These are phyloP conservation scores for Drosophila albomicans DNA, from an alignment of 1,140 invertebrate genomes.

Conservation along the genomic window DNA sequence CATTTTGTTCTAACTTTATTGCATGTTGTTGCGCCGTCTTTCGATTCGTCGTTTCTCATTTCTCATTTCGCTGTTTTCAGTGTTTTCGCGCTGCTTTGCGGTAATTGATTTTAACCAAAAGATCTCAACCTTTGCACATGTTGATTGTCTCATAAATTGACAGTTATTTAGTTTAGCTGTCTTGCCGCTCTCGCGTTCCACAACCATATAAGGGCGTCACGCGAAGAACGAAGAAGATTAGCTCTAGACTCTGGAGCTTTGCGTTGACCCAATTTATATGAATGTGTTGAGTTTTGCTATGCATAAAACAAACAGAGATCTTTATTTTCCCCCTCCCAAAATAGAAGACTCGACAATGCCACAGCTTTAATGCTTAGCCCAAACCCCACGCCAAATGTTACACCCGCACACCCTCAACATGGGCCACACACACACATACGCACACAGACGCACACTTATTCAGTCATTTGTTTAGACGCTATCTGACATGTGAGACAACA, in stretches of 20 bases:
- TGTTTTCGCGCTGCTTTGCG: conserved; percentile 36
- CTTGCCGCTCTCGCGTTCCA: background rate
- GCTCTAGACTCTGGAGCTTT: conserved; percentile 50
- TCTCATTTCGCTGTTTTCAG: no score
- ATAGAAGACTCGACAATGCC: conserved; percentile 57
- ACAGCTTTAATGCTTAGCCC: background rate
- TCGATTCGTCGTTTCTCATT: conserved; percentile 22
- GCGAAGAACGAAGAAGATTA: conserved; percentile 45
- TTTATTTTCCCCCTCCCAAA: conserved; percentile 45
- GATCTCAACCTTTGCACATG: conserved; percentile 65
- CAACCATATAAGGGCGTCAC: conserved; percentile 34
- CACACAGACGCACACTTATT: conserved; percentile 10
- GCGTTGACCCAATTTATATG: conserved; percentile 60
- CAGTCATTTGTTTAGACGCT: conserved; percentile 34
- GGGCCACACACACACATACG: conserved; percentile 21
- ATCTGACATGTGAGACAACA: conserved; percentile 49
- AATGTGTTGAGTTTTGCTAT: conserved; percentile 46
- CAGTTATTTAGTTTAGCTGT: conserved; percentile 49
- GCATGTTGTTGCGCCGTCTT: conserved; percentile 23
- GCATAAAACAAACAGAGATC: conserved; percentile 58
- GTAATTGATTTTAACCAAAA: conserved; percentile 75
- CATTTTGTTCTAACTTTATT: conserved; percentile 51
- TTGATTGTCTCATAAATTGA: conserved; percentile 66
- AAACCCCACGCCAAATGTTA: conserved; percentile 25
- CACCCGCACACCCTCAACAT: conserved; percentile 35